These are phyloP conservation scores for Diarsia rubi DNA, from an alignment of 2,888 invertebrate genomes.

Conservation along the genomic window DNA sequence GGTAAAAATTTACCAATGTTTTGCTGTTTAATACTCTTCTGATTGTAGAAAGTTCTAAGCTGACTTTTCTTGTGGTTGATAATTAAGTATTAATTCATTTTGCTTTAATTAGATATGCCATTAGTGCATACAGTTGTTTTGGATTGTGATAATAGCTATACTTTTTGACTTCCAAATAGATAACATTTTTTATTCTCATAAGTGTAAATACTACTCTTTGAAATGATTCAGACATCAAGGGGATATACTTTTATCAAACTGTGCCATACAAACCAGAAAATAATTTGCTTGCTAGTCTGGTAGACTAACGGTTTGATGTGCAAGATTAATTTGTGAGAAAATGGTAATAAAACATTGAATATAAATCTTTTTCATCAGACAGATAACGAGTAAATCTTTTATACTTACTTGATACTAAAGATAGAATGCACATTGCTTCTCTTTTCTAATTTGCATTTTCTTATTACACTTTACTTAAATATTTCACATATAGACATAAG, in stretches of 20 bases:
- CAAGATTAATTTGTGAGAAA: slow-evolving; percentile 36
- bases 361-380: slow-evolving; percentile 25
- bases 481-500: slow-evolving; percentile 50
- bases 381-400: slow-evolving; percentile 37
- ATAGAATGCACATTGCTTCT: slow-evolving; percentile 79
- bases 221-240: slow-evolving; percentile 61
- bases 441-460: slow-evolving; percentile 73
- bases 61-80: slow-evolving; percentile 64
- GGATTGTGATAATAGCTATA: slow-evolving; percentile 57
- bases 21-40: slow-evolving; percentile 73
- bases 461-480: slow-evolving; percentile 53
- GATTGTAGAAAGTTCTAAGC: slow-evolving; percentile 69
- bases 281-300: slow-evolving; percentile 48
- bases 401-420: slow-evolving; percentile 52
- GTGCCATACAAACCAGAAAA: slow-evolving; percentile 27
- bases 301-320: slow-evolving; percentile 38
- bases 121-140: slow-evolving; percentile 60
- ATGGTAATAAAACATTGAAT: slow-evolving; percentile 35
- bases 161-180: slow-evolving; percentile 45
- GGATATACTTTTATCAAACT: slow-evolving; percentile 58
- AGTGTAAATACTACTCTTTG: slow-evolving; percentile 48
- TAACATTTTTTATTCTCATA: slow-evolving; percentile 44
- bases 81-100: slow-evolving; percentile 59
- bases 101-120: slow-evolving; percentile 63
- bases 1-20: slow-evolving; percentile 85